phyloP scores from a whole-genome alignment of 2,797 vertebrate genomes.

The Arrhamphus sclerolepis region DNA sequence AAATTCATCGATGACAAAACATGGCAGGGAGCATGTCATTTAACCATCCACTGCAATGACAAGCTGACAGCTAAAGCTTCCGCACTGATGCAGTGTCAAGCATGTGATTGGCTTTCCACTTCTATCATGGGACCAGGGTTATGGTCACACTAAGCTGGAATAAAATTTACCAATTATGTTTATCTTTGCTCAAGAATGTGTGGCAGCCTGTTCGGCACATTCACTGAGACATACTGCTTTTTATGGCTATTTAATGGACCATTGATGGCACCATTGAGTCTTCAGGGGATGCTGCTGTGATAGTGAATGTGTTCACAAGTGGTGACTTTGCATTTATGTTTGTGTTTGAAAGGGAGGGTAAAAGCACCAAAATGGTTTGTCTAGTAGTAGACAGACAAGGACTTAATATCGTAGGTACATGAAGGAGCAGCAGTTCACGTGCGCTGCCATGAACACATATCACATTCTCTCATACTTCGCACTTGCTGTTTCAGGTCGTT shows the following conservation, averaged over 20 bases:
- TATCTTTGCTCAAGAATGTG: conserved; percentile 53
- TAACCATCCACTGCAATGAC: background rate
- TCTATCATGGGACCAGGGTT: conserved; percentile 16
- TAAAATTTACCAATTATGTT: conserved; percentile 62
- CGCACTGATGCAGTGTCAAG: background rate
- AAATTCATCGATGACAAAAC: conserved; percentile 7
- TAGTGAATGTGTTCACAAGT: too few species aligned
- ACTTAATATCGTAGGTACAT: too few species aligned
- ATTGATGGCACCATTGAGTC: too few species aligned
- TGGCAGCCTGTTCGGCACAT: background rate
- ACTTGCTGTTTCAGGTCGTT: conserved; percentile 19
- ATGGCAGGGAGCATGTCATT: background rate
- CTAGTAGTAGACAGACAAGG: too few species aligned
- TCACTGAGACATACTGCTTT: too few species aligned
- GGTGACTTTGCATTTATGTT: too few species aligned
- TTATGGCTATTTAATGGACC: too few species aligned
- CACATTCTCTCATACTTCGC: conserved; percentile 5
- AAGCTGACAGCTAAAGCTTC: conserved; percentile 7
- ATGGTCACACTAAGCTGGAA: conserved; percentile 16
- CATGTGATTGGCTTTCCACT: conserved; percentile 8
- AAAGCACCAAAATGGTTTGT: too few species aligned
- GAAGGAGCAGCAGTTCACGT: background rate
- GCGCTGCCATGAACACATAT: background rate
- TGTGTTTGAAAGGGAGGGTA: too few species aligned
- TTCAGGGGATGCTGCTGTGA: too few species aligned